phyloP scores from a whole-genome alignment of 2,113 vertebrate genomes.

The Larimichthys crocea region DNA sequence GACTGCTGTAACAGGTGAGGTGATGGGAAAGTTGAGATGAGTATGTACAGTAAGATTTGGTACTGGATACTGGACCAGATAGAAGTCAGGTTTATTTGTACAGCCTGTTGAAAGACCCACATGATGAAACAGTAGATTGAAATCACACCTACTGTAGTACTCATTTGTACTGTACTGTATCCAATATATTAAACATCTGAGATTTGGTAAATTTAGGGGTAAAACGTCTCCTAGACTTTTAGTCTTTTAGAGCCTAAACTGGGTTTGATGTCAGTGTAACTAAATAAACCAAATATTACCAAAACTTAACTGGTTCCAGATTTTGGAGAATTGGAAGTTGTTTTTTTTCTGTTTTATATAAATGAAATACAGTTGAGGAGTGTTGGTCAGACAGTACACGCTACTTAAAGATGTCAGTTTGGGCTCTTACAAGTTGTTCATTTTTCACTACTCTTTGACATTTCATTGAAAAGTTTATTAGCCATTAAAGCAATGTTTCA shows the following conservation, averaged over 20 bases:
- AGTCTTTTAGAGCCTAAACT: neutral
- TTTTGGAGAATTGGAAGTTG: neutral
- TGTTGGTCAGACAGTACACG: neutral
- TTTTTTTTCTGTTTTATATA: neutral
- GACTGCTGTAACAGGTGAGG: slow-evolving; percentile 62
- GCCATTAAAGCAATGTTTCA: neutral
- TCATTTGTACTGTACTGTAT: neutral
- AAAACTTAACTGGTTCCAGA: neutral
- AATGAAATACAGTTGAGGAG: neutral
- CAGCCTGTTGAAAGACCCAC: neutral
- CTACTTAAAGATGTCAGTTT: neutral
- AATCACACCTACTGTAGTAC: neutral
- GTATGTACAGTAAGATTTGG: neutral
- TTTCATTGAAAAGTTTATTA: neutral
- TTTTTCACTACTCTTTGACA: neutral
- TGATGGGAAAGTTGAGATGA: neutral
- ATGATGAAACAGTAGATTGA: neutral
- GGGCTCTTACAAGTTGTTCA: no score
- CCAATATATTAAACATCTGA: neutral
- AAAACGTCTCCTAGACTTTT: neutral
- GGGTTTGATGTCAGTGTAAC: neutral
- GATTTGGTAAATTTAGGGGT: neutral
- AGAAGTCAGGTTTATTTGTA: neutral
- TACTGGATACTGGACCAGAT: slow-evolving; percentile 5
- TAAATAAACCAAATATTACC: no score